phyloP scores from a whole-genome alignment of 2,113 vertebrate genomes.

The Bubo blakistoni region DNA sequence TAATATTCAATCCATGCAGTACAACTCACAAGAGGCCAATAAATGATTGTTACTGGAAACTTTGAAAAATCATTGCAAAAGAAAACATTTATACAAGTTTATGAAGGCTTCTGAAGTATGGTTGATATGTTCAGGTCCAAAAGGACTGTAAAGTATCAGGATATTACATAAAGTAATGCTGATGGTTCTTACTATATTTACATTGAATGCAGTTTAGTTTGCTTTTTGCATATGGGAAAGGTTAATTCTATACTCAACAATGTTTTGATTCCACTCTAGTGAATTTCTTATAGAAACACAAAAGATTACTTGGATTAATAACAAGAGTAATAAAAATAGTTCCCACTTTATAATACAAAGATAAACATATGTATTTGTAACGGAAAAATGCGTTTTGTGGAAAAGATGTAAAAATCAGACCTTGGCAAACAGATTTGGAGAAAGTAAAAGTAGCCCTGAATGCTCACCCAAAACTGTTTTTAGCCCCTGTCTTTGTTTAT shows the following conservation, averaged over 20 bases:
- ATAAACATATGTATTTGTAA: constrained; percentile 21
- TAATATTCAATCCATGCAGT: constrained; percentile 17
- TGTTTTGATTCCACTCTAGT: constrained; percentile 30
- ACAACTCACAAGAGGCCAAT: constrained; percentile 11
- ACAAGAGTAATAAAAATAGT: constrained; percentile 26
- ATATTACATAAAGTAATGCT: constrained; percentile 18
- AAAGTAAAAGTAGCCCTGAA: neutral
- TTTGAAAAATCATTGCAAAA: constrained; percentile 58
- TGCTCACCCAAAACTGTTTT: neutral
- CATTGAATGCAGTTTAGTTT: neutral
- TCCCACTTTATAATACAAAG: constrained; percentile 26
- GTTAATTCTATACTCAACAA: neutral
- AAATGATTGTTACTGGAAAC: constrained; percentile 62
- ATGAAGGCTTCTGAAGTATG: constrained; percentile 58
- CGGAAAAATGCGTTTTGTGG: neutral
- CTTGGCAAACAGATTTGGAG: neutral
- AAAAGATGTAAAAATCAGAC: neutral
- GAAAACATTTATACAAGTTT: constrained; percentile 61
- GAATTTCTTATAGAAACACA: constrained; percentile 28
- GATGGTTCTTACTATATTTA: constrained; percentile 10
- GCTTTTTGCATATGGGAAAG: constrained; percentile 15
- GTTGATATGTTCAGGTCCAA: constrained; percentile 8
- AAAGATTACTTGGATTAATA: constrained; percentile 53
- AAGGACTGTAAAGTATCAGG: constrained; percentile 48
- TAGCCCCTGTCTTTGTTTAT: neutral